Percentiles rank a stretch among this genome's conserved stretches.
These are phyloP conservation scores for Euphonia xanthogaster DNA, from an alignment of 2,797 vertebrate genomes.

Conservation along the genomic window DNA sequence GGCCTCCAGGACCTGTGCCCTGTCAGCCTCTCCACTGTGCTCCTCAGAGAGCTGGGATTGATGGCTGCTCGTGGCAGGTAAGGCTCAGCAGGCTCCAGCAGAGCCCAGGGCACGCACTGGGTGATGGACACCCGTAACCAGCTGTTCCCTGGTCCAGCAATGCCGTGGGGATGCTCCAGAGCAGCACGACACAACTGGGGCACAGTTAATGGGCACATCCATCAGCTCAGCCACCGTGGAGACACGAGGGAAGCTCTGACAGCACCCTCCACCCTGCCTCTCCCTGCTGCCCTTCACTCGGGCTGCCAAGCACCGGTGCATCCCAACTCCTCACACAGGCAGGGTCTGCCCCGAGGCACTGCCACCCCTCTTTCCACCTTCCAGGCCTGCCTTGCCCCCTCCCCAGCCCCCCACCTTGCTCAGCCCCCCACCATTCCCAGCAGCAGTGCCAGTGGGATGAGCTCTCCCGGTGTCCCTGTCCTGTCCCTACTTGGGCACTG, in stretches of 20 bases:
- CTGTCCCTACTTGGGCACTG: background rate
- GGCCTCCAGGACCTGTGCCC: background rate
- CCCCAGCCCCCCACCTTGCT: accelerated
- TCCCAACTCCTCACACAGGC: background rate
- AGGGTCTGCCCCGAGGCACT: background rate
- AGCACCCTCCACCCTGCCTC: accelerated
- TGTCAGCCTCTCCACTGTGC: background rate
- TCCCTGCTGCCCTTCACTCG: background rate
- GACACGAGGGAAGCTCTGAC: background rate
- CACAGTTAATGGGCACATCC: background rate
- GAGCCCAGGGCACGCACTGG: accelerated
- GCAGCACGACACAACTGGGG: background rate
- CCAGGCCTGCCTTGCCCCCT: background rate
- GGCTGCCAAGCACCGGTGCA: accelerated
- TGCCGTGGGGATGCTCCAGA: accelerated
- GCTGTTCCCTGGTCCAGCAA: background rate
- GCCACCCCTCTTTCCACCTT: background rate
- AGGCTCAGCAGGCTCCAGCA: background rate
- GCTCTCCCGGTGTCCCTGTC: background rate
- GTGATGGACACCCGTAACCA: background rate
- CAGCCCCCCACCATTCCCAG: background rate
- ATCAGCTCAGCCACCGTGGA: background rate
- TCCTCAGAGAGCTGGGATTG: accelerated
- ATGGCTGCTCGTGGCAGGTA: background rate
- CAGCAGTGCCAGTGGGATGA: background rate